These are phyloP conservation scores for Drosophila nannoptera DNA, from an alignment of 1,140 invertebrate species.

Conservation along the genomic window DNA sequence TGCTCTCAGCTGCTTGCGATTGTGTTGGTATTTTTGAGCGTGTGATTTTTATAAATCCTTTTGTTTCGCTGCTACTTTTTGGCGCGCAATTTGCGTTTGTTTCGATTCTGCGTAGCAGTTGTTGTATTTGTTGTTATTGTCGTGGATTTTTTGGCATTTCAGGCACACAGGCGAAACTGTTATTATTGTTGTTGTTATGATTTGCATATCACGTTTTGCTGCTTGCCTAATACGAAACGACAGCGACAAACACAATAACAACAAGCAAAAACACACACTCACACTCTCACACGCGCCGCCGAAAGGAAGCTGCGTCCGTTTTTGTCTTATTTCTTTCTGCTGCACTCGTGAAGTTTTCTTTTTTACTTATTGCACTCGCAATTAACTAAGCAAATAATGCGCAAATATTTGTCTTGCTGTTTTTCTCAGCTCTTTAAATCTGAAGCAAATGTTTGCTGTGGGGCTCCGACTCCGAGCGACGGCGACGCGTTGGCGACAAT, in stretches of 20 bases:
- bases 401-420: conserved; percentile 3
- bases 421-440: conserved; percentile 35
- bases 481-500: conserved; percentile 41
- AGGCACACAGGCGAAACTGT: conserved; percentile 55
- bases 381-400: conserved; percentile 36
- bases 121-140: conserved; percentile 28
- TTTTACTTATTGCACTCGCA: conserved; percentile 24
- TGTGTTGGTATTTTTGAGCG: conserved; percentile 46
- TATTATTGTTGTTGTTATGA: conserved; percentile 43
- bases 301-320: conserved; percentile 40
- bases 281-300: conserved; percentile 18
- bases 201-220: conserved; percentile 75
- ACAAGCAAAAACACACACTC: conserved; percentile 40
- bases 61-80: conserved; percentile 56
- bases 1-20: conserved; percentile 41
- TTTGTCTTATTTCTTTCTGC: conserved; percentile 6
- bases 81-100: conserved; percentile 72
- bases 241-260: conserved; percentile 51
- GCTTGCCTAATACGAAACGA: conserved; percentile 52
- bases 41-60: conserved; percentile 64
- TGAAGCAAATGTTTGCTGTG: conserved; percentile 23
- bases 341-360: not conserved
- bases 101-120: conserved; percentile 36
- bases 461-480: conserved; percentile 44
- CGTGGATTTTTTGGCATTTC: conserved; percentile 29